phyloP scores from a whole-genome alignment of 2,888 invertebrate species.

The Platycheirus rosarum region DNA sequence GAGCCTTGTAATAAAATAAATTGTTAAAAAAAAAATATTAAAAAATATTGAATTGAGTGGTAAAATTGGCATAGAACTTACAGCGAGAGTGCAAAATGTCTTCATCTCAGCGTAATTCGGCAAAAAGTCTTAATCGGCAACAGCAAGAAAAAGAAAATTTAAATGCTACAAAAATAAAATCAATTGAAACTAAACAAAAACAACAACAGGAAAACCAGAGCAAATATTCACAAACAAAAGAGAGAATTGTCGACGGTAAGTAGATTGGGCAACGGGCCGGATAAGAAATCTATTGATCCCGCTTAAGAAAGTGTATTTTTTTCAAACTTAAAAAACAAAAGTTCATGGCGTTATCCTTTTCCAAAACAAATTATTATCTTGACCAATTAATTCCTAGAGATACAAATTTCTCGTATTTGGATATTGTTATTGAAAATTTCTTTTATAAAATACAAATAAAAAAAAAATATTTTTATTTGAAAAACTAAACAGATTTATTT shows the following conservation, averaged over 20 bases:
- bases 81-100: constrained; percentile 63
- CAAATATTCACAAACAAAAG: constrained; percentile 80
- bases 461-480: too few species aligned
- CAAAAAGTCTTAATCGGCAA: constrained; percentile 41
- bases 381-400: too few species aligned
- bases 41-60: constrained; percentile 10
- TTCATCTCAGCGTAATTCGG: constrained; percentile 52
- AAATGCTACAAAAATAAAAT: constrained; percentile 31
- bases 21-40: constrained; percentile 19
- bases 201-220: constrained; percentile 74
- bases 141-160: constrained; percentile 29
- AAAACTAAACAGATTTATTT: too few species aligned
- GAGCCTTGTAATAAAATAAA: constrained; percentile 21
- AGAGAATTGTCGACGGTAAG: constrained; percentile 80
- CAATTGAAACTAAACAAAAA: constrained; percentile 77
- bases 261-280: not conserved
- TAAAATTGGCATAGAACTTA: constrained; percentile 32
- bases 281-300: not conserved
- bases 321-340: too few species aligned
- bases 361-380: too few species aligned
- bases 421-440: too few species aligned
- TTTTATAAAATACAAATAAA: too few species aligned
- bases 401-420: too few species aligned
- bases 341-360: too few species aligned
- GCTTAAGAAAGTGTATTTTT: not conserved